Evolutionary conservation across 2,797 vertebrate genomes (phyloP), one percentile per base, ranked within the genome.

Genomic region (Holocentrus rufus): DNA sequence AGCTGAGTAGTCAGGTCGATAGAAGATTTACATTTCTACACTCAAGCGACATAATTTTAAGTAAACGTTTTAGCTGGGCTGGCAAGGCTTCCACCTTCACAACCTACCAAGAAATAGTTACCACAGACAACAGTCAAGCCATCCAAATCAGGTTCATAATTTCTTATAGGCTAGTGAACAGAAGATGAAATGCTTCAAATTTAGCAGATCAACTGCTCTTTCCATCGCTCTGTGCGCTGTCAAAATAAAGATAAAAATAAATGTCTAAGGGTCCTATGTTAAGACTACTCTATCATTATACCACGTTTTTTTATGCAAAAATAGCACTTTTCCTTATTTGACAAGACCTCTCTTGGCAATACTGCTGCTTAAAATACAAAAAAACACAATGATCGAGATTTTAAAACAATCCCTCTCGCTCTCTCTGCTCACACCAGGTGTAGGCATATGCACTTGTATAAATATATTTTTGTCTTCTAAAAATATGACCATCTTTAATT

Each of bases 381-480:
- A 87, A 87, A 91, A 90, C 79, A 87, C 50, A 69, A 90, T 65
- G 79, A 76, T 79, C 11, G 88, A 93, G 91, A 92, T 93, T 92
- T 90, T 90, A 92, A 92, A 93, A 93, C 90, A 93, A 93, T 91
- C 92, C 88, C 90, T 87, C 84, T 87, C 64, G 54, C 79, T 86
- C 82, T 84, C 79, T 79, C 53, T 71, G 82, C 87, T 87, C 84
- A 90, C 74, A 59, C 90, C 79, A 8, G 65, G 14, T 79, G 79
- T 39, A 76, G 83, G 83, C 79, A 81, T 84, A 87, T 85, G 82
- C 82, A 68, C 89, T 74, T 83, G 86, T 92, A 94, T 93, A 93
- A 94, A 94, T 93, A 95, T 91, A 92, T 84, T 91, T 86, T 87
- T n/a, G 27, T 91, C 79, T 80, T 89, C 88, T 88, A 92, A 92